Evolutionary conservation across 2,113 vertebrate species (phyloP).

Genomic region (Nesogale talazaci): DNA sequence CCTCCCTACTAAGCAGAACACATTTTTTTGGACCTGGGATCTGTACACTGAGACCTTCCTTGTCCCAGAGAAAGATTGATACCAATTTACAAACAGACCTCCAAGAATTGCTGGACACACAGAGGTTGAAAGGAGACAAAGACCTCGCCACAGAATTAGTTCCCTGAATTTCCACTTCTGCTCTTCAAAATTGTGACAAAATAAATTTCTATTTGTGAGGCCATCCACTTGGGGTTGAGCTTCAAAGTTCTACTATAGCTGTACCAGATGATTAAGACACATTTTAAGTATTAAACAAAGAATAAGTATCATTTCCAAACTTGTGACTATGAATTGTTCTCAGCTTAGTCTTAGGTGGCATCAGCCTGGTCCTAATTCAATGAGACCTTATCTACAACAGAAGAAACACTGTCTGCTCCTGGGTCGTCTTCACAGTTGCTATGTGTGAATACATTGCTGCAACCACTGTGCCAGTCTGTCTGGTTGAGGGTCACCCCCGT

Average conservation of each 20-base stretch:
- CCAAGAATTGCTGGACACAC: background rate
- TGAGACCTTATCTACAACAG: no score
- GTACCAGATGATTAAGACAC: background rate
- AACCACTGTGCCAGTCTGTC: no score
- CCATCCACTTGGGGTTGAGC: no score
- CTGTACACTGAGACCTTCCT: no score
- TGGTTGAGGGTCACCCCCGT: no score
- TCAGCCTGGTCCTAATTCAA: no score
- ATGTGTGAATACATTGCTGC: no score
- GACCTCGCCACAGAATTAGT: background rate
- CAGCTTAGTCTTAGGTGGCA: no score
- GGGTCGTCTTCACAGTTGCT: no score
- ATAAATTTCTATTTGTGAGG: background rate
- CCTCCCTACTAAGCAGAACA: background rate
- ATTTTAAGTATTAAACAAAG: conserved; percentile 1
- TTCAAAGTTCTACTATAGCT: background rate
- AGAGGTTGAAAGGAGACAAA: background rate
- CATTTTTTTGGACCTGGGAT: background rate
- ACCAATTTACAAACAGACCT: background rate
- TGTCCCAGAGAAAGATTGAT: background rate
- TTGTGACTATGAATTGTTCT: conserved; percentile 25
- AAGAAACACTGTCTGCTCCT: no score
- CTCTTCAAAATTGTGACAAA: background rate
- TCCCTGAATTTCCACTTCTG: background rate
- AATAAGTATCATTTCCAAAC: conserved; percentile 45